These are phyloP conservation scores for Thymelicus sylvestris DNA, from an alignment of 2,888 invertebrate genomes.

Conservation along the genomic window DNA sequence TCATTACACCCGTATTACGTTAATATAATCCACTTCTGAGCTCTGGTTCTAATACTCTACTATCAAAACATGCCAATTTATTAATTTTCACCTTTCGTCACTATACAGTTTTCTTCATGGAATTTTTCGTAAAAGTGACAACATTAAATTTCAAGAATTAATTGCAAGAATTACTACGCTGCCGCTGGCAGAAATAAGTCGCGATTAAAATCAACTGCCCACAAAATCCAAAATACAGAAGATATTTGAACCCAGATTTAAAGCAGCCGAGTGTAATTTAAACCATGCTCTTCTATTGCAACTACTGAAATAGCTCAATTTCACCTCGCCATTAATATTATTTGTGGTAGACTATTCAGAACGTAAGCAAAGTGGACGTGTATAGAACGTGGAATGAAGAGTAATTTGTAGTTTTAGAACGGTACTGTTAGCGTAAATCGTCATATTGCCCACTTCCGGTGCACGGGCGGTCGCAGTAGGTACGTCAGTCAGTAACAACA, in stretches of 20 bases:
- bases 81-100: neutral
- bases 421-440: conserved; percentile 37
- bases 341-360: neutral
- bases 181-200: neutral
- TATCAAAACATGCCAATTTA: neutral
- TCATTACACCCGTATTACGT: neutral
- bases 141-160: neutral
- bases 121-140: neutral
- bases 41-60: neutral
- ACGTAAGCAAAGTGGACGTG: conserved; percentile 10
- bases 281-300: no score
- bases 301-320: neutral
- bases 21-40: neutral
- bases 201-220: neutral
- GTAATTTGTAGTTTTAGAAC: conserved; percentile 31
- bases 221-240: neutral
- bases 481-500: conserved; percentile 4
- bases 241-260: no score
- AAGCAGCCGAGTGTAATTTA: no score
- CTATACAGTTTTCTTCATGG: neutral
- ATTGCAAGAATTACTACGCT: neutral
- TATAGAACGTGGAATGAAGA: conserved; percentile 22
- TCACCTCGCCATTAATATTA: neutral
- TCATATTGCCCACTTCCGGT: conserved; percentile 37
- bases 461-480: conserved; percentile 3